Base-by-base conservation (phyloP, 2,113 vertebrate species). In the Thalassoma bifasciatum region DNA sequence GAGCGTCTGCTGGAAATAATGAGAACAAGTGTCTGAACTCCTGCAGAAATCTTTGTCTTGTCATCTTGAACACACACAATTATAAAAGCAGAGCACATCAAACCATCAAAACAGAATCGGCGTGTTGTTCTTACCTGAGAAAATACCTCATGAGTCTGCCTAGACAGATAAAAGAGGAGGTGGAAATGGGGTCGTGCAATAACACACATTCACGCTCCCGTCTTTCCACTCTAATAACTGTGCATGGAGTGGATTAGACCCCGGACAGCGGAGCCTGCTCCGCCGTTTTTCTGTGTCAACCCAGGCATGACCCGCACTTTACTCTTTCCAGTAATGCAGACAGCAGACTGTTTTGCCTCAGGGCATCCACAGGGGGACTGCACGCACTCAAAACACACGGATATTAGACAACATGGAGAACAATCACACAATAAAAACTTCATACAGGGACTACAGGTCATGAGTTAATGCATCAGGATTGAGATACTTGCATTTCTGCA, bases 181-280 rank as follows among this genome's bases (percentile, higher is more conserved):
- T 64, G 75, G 81, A 57, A 60, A 61, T 51, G 38, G 38, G 85
- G 79, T 67, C 23, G 44, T 46, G 56, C 57, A 54, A 2, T 74
- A 82, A 71, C 59, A 75, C 71, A 64, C 81, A 83, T 84, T 81
- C 53, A 58, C 52, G 1, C 75, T 67, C 72, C 64, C 53, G 21
- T 86, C 77, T 81, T 91, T 92, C 86, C 86, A 88, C 88, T 86
- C 86, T 85, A 88, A 84, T 92, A 92, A 88, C 63, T 37, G 14
- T 77, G 79, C 81, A 79, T 63, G 66, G 77, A 79, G 65, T 62
- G 78, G 79, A 85, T 89, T 85, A 86, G 61, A 80, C 51, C 44
- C 63, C 63, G 84, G 69, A 74, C 77, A 71, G 74, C 53, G 56
- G 66, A 77, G 66, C 52, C 67, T 22, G 74, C 71, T 59, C 75